Base-by-base conservation (phyloP, 2,888 invertebrate genomes). In the Polydrusus cervinus region DNA sequence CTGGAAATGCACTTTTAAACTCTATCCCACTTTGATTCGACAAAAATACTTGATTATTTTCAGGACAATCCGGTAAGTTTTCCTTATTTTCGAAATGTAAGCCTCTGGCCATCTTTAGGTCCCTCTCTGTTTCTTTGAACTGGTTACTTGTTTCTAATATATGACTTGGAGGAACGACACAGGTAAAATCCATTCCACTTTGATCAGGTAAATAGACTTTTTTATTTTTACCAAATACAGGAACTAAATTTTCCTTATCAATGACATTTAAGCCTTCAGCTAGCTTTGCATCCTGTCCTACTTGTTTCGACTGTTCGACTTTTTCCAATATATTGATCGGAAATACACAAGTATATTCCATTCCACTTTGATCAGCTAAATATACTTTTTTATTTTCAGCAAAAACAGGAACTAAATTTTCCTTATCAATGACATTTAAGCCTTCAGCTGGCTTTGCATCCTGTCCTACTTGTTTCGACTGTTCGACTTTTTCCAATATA, bases 151-250 rank as follows among this genome's bases (percentile, higher is more conserved):
- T n/a, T n/a, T n/a, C n/a, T n/a, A n/a, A n/a, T 60, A 60, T 38
- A 38, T 38, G n/a, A n/a, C n/a, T n/a, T n/a, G n/a, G n/a, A n/a
- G n/a, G n/a, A n/a, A n/a, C n/a, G n/a, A n/a, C n/a, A n/a, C 70
- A 64, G 9, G 74, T 76, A 61, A 72, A 72, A 38, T 70, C 71
- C 71, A 74, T 70, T 34, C 65, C 34, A 66, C 10, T 45, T 30
- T 67, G 11, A 49, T 61, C 16, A 70, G 47, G 45, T 13, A 51
- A 38, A 43, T 20, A 53, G 20, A 34, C n/a, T 66, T 61, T 62
- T 64, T 34, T 16, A 25, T 20, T 67, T 38, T 18, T 38, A 62
- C 47, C 45, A 65, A 14, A 16, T 30, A 13, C 13, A 2, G 53
- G 47, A 5, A 30, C 10, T 25, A 30, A n/a, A 3, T 53, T 53